Evolutionary conservation across 2,797 vertebrate genomes (phyloP).

Genomic region (Takifugu ocellatus): DNA sequence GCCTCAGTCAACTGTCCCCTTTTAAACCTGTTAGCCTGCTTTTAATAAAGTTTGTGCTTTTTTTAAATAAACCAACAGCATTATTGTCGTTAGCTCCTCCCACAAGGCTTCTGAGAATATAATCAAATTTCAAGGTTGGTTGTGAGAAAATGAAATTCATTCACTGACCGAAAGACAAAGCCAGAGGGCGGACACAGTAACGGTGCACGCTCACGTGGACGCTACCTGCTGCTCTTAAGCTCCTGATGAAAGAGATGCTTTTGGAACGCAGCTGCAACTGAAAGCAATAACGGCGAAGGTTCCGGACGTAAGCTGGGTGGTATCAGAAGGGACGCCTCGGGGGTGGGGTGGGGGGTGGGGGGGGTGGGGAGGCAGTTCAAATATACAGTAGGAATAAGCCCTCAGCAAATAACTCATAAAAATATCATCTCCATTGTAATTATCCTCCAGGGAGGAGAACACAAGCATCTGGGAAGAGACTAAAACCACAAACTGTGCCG

Average conservation of each 20-base stretch:
- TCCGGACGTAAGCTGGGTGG: constrained; percentile 39
- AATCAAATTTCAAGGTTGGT: too few species aligned
- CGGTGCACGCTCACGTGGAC: constrained; percentile 13
- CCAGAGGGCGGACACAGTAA: too few species aligned
- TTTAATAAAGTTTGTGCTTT: too few species aligned
- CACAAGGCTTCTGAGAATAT: too few species aligned
- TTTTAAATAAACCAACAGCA: too few species aligned
- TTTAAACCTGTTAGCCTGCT: too few species aligned
- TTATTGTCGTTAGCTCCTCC: too few species aligned
- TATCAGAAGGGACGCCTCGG: constrained; percentile 19
- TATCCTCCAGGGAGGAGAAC: neutral
- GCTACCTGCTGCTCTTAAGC: constrained; percentile 24
- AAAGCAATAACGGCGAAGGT: too few species aligned
- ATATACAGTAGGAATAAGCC: neutral
- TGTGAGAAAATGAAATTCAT: neutral
- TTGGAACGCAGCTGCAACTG: too few species aligned
- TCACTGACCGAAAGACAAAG: neutral
- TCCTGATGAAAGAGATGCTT: neutral
- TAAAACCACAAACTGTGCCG: constrained; percentile 19
- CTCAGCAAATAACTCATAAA: too few species aligned
- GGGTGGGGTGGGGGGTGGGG: neutral
- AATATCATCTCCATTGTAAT: too few species aligned
- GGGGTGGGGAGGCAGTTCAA: neutral
- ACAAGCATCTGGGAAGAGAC: neutral
- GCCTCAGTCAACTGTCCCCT: too few species aligned